Evolutionary conservation across 2,888 invertebrate genomes (phyloP).

Genomic region (Lumbricus terrestris): DNA sequence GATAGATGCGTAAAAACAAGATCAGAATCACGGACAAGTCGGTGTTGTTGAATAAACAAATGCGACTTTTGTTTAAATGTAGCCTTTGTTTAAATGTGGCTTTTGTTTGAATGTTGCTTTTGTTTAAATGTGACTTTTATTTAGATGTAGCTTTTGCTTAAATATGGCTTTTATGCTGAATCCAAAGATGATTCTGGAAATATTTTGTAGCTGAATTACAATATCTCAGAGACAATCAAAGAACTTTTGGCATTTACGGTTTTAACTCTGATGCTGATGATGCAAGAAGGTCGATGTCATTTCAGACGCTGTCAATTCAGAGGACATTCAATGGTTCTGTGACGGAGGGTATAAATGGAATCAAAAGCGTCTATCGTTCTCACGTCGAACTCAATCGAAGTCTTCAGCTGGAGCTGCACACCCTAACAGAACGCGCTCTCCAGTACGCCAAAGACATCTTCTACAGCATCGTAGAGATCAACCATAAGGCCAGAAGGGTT

Average conservation of each 20-base stretch:
- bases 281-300: neutral
- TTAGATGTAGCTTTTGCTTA: too few species aligned
- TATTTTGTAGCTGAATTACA: neutral
- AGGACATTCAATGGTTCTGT: constrained; percentile 33
- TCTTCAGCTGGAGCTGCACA: constrained; percentile 4
- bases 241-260: neutral
- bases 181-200: neutral
- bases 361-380: constrained; percentile 26
- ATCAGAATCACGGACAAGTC: neutral
- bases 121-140: too few species aligned
- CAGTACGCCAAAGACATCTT: constrained; percentile 28
- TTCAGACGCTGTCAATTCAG: constrained; percentile 26
- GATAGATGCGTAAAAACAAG: too few species aligned
- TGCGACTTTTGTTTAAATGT: too few species aligned
- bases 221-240: neutral
- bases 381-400: neutral
- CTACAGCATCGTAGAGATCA: neutral
- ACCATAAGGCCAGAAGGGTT: constrained; percentile 9
- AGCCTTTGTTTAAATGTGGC: too few species aligned
- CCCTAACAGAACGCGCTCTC: constrained; percentile 24
- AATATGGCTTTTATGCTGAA: too few species aligned
- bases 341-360: constrained; percentile 23
- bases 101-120: too few species aligned
- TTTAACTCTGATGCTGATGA: neutral
- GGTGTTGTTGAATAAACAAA: neutral